Conservation (phyloP, 2,888 invertebrate species). For the Capitulum mitella region DNA sequence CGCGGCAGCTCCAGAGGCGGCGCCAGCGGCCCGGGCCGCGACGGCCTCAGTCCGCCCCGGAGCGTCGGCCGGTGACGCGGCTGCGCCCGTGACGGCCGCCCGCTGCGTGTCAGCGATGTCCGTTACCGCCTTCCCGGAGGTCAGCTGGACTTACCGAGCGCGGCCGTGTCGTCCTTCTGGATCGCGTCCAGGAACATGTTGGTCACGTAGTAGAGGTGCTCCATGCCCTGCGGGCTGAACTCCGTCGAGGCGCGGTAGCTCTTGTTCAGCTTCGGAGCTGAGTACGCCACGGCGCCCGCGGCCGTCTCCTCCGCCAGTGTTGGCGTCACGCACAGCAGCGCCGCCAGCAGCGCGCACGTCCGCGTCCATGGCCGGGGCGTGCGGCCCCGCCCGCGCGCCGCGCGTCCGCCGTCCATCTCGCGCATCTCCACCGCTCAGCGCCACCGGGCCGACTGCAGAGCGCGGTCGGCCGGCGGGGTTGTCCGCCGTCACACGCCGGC, state of each 20-base stretch:
- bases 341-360: neutral
- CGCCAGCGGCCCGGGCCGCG: no score
- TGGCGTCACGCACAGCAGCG: neutral
- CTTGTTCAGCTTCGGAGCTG: conserved; percentile 28
- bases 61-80: no score
- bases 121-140: neutral
- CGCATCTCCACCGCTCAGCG: no score
- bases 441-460: no score
- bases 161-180: conserved; percentile 46
- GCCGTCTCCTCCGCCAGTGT: neutral
- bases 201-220: conserved; percentile 68
- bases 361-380: neutral
- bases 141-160: neutral
- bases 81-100: no score
- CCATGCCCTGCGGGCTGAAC: conserved; percentile 73
- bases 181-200: conserved; percentile 61
- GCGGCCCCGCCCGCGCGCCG: neutral
- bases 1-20: no score
- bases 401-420: neutral
- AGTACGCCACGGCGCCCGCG: neutral
- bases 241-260: conserved; percentile 33
- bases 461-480: no score
- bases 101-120: no score
- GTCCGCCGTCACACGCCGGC: neutral
- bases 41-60: no score